Evolutionary conservation across 2,113 vertebrate species (phyloP).

Genomic region (Tapirus terrestris): DNA sequence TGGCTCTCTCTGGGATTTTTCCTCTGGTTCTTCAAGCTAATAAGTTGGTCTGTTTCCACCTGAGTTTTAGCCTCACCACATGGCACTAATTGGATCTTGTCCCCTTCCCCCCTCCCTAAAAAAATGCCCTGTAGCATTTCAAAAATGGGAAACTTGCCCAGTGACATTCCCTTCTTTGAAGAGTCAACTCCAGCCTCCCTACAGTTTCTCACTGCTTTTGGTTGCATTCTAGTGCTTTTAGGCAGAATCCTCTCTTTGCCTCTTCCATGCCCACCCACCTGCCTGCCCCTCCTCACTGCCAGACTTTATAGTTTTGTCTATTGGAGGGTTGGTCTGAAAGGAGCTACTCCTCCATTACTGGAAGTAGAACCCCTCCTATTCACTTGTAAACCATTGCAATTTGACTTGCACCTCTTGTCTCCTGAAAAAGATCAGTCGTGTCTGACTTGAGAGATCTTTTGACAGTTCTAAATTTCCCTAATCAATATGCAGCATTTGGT

Average conservation of each 20-base stretch:
- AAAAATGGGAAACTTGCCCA: neutral
- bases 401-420: neutral
- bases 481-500: neutral
- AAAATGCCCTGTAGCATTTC: neutral
- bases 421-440: neutral
- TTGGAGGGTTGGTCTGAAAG: neutral
- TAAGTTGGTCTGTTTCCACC: neutral
- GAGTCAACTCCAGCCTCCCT: neutral
- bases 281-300: fast-evolving
- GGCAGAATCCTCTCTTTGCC: neutral
- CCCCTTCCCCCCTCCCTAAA: neutral
- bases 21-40: neutral
- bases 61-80: neutral
- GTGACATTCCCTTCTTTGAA: neutral
- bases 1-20: neutral
- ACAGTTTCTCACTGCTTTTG: neutral
- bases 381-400: neutral
- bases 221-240: neutral
- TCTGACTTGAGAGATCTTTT: neutral
- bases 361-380: neutral
- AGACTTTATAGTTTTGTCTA: neutral
- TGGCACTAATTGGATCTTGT: neutral
- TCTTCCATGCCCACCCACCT: neutral
- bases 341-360: neutral
- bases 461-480: neutral